A percentile compares a stretch with the other conserved stretches of the same genome.
These are phyloP conservation scores for Siphlonurus alternatus DNA, from an alignment of 2,888 invertebrate species.

Conservation along the genomic window DNA sequence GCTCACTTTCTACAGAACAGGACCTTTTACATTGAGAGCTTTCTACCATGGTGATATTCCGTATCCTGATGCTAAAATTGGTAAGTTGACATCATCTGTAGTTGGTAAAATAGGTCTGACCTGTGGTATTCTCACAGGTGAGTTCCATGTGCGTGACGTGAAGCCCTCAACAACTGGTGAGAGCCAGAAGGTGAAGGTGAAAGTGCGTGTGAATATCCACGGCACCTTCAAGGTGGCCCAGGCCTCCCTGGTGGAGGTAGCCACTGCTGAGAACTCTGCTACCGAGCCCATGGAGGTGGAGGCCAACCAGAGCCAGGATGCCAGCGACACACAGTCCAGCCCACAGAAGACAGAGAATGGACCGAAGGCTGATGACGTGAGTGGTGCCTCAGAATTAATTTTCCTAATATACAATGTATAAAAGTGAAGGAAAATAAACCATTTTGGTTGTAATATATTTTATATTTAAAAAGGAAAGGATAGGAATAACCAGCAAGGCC, in stretches of 20 bases:
- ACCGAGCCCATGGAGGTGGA: constrained; percentile 18
- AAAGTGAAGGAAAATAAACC: background rate
- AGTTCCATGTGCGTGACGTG: constrained; percentile 64
- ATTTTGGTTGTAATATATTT: too few relatives aligned
- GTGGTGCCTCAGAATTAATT: background rate
- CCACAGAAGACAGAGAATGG: constrained; percentile 22
- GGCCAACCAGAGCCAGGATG: constrained; percentile 10
- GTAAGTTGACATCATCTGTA: constrained; percentile 31
- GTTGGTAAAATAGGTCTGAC: background rate
- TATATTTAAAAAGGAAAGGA: too few relatives aligned
- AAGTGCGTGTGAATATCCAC: constrained; percentile 84
- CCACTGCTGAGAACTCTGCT: constrained; percentile 17
- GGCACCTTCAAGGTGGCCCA: constrained; percentile 79
- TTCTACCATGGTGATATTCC: constrained; percentile 61
- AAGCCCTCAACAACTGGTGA: constrained; percentile 77
- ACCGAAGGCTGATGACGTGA: constrained; percentile 9
- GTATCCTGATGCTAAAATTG: constrained; percentile 61
- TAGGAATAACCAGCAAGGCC: too few relatives aligned
- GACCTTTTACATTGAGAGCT: constrained; percentile 74
- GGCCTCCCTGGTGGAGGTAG: constrained; percentile 56
- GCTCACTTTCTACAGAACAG: constrained; percentile 80
- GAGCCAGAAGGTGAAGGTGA: constrained; percentile 89
- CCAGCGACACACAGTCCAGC: constrained; percentile 16
- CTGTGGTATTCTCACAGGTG: constrained; percentile 31
- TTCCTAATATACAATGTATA: background rate